Base-by-base conservation (phyloP, 2,888 invertebrate genomes). In the Troilus luridus region DNA sequence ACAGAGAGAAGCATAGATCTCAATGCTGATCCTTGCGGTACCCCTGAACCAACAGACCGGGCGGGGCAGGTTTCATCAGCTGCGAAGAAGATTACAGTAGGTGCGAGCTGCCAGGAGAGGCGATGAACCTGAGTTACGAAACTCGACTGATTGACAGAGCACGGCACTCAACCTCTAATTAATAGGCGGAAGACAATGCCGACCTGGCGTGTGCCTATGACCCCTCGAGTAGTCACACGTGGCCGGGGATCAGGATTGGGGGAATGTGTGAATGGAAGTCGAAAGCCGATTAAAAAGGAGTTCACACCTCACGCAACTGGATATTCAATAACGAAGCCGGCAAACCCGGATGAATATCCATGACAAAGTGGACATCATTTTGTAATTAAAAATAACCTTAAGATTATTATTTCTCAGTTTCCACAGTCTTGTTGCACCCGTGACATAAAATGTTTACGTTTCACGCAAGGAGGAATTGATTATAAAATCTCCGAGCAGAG, bases 91-190 rank as follows among this genome's bases (percentile, higher is more conserved):
- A 64, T 11, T 11, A 64, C 24, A 0, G n/a, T 11, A 77, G 72
- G 72, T 77, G 72, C 41, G 72, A 77, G 72, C n/a, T 85, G 10
- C 56, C 85, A 14, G 3, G 10, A n/a, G 85, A 56, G 85, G 85
- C 85, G 85, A 85, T 85, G 85, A 85, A 85, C 85, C 56, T 58
- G 85, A n/a, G 21, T 85, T 85, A 85, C 85, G 85, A 85, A 85
- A 85, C 56, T 6, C 14, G 11, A 12, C 21, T 56, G 85, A 85
- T 85, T 85, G 85, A 85, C 85, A 85, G 85, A n/a, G 85, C 72
- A 77, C 41, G 72, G 72, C 72, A 2, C 41, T 41, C 41, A 41
- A 9, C 72, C 72, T 77, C 41, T 77, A 77, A 77, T 77, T 85
- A 58, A 85, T 85, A 58, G 85, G 56, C 85, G 85, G 85, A 85